phyloP scores from a whole-genome alignment of 2,113 vertebrate genomes.

The Oreochromis aureus region DNA sequence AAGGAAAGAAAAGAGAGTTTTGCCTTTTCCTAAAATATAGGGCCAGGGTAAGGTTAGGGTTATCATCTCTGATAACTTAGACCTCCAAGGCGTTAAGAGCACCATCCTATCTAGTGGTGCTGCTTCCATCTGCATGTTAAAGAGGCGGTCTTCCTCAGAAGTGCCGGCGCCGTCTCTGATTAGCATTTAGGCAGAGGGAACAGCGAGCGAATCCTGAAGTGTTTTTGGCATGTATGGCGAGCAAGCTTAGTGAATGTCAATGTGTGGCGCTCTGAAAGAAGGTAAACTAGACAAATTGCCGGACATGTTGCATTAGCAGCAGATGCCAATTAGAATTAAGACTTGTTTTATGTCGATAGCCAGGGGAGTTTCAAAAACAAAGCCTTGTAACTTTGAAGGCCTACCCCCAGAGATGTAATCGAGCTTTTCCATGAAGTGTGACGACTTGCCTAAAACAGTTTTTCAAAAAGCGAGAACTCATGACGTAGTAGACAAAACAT shows the following conservation, averaged over 20 bases:
- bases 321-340: constrained; percentile 26
- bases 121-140: constrained; percentile 62
- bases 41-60: neutral
- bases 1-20: neutral
- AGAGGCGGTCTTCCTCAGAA: constrained; percentile 42
- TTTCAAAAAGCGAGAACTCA: neutral
- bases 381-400: neutral
- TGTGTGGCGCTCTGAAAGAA: constrained; percentile 27
- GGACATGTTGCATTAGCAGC: constrained; percentile 49
- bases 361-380: neutral
- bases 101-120: constrained; percentile 18
- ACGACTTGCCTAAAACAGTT: neutral
- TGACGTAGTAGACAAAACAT: neutral
- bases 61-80: neutral
- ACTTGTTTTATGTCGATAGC: neutral
- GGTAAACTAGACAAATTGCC: constrained; percentile 39
- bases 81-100: neutral
- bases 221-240: constrained; percentile 35
- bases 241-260: constrained; percentile 46
- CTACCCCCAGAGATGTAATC: neutral
- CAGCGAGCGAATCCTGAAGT: constrained; percentile 41
- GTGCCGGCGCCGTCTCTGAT: constrained; percentile 40
- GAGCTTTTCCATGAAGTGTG: neutral
- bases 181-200: constrained; percentile 57
- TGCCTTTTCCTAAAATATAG: neutral